Evolutionary conservation across 2,797 vertebrate species (phyloP).

Genomic region (Aplochiton taeniatus): DNA sequence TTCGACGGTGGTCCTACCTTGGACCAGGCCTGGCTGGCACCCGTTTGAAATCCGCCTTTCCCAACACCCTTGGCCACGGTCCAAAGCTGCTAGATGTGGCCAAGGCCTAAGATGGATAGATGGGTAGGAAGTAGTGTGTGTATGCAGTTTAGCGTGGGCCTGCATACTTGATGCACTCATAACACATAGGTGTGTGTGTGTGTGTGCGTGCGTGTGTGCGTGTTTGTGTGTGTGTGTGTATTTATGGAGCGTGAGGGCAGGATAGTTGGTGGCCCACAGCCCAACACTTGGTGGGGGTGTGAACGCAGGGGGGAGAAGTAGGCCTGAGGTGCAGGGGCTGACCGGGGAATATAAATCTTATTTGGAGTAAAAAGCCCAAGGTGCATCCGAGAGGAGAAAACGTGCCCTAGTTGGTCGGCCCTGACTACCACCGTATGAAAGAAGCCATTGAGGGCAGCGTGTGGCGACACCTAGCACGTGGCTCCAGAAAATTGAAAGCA

Average conservation of each 20-base stretch:
- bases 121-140: constrained; percentile 20
- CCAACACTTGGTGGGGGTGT: neutral
- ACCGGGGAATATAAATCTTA: constrained; percentile 22
- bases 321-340: neutral
- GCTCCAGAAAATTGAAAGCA: constrained; percentile 55
- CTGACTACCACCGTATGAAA: constrained; percentile 58
- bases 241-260: constrained; percentile 8
- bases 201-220: neutral
- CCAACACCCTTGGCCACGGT: constrained; percentile 47
- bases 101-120: constrained; percentile 37
- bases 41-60: constrained; percentile 73
- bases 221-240: constrained; percentile 6
- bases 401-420: neutral
- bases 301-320: neutral
- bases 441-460: constrained; percentile 64
- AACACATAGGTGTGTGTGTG: neutral
- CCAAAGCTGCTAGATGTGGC: constrained; percentile 53
- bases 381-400: constrained; percentile 44
- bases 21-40: constrained; percentile 59
- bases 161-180: constrained; percentile 1
- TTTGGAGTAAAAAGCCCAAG: constrained; percentile 19
- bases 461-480: constrained; percentile 67
- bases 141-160: constrained; percentile 11
- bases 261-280: neutral
- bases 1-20: constrained; percentile 58